phyloP scores from a whole-genome alignment of 2,888 invertebrate species.

The Xestobium rufovillosum region DNA sequence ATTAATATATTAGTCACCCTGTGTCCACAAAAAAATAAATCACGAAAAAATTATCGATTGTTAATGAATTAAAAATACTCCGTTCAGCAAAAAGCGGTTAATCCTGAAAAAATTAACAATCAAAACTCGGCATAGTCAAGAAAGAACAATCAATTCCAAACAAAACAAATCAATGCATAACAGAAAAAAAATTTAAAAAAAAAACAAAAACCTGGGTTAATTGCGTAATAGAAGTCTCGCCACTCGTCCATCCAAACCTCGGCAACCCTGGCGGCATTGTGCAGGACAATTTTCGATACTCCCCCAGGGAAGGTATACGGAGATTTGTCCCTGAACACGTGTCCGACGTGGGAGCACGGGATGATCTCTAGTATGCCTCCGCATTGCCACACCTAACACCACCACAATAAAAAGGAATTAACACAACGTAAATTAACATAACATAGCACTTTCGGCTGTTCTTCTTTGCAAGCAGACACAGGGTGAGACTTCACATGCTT shows the following conservation, averaged over 20 bases:
- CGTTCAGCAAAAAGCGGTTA: not conserved
- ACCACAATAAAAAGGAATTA: not conserved
- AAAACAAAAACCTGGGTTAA: conserved; percentile 99
- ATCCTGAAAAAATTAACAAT: not conserved
- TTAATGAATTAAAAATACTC: not conserved
- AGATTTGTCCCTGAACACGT: conserved; percentile 96
- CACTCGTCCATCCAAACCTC: conserved; percentile 99
- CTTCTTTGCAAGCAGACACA: conserved; percentile 3
- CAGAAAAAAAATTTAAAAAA: too few relatives aligned
- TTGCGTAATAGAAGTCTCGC: conserved; percentile 98
- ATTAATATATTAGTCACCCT: conserved; percentile 7
- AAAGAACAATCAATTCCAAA: conserved; percentile 7
- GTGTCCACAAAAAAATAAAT: conserved; percentile 15
- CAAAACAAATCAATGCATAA: too few relatives aligned
- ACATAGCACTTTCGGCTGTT: too few relatives aligned
- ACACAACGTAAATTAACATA: not conserved
- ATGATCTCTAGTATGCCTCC: conserved; percentile 92
- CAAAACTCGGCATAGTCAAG: conserved; percentile 1
- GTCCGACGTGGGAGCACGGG: conserved; percentile 93
- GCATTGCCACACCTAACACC: conserved; percentile 86
- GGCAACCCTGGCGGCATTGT: conserved; percentile 97
- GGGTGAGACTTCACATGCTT: not conserved
- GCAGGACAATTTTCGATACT: conserved; percentile 91
- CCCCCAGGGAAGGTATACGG: conserved; percentile 99
- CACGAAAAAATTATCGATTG: too few relatives aligned